phyloP scores from a whole-genome alignment of 2,113 vertebrate species.

The Bufo gargarizans region DNA sequence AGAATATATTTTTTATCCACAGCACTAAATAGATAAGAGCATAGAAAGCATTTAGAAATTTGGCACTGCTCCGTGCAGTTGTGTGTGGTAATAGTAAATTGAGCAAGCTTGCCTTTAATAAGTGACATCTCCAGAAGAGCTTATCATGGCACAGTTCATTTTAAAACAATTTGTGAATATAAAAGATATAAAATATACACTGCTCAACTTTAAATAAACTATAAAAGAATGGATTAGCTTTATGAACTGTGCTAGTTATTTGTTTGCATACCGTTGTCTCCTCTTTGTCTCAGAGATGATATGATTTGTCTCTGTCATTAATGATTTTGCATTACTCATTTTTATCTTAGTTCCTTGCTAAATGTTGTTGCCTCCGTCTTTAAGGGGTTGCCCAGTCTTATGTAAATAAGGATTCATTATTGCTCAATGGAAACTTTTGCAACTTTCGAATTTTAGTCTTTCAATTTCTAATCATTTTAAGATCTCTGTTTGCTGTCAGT shows the following conservation, averaged over 20 bases:
- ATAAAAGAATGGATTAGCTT: constrained; percentile 63
- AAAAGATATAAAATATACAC: constrained; percentile 71
- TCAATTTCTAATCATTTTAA: no score
- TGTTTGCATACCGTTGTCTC: constrained; percentile 55
- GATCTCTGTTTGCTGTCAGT: no score
- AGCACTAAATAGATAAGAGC: constrained; percentile 29
- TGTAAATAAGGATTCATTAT: neutral
- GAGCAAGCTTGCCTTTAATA: constrained; percentile 68
- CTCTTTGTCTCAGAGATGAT: constrained; percentile 26
- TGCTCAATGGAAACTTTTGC: neutral
- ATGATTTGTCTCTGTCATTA: constrained; percentile 37
- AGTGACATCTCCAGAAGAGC: constrained; percentile 69
- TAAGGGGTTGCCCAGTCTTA: neutral
- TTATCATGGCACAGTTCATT: constrained; percentile 82
- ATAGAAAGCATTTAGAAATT: constrained; percentile 66
- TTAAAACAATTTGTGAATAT: constrained; percentile 78
- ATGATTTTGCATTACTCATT: constrained; percentile 17
- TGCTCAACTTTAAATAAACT: constrained; percentile 70
- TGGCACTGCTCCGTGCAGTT: constrained; percentile 65
- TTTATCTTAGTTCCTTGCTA: constrained; percentile 28
- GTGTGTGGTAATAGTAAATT: constrained; percentile 61
- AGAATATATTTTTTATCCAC: neutral
- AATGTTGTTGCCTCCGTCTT: neutral
- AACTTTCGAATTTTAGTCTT: neutral
- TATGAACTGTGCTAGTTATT: constrained; percentile 67